Evolutionary conservation across 2,888 invertebrate genomes (phyloP), one percentile per base, ranked within the genome.

Genomic region (Tiliacea citrago): DNA sequence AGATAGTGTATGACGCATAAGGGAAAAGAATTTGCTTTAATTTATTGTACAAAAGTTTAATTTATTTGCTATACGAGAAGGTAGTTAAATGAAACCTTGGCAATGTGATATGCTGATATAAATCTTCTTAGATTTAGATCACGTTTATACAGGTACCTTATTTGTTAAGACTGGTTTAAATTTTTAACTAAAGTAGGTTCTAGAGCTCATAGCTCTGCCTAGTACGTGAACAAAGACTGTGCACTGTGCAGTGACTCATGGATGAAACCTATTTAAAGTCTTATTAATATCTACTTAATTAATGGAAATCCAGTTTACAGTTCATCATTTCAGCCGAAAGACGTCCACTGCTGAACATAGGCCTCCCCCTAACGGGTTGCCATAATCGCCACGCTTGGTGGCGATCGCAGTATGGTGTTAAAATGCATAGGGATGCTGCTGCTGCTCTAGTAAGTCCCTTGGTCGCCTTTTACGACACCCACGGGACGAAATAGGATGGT

Each of bases 1-100:
- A 81, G 24, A 79, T 73, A 66, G n/a, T 68, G 35, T 79, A 55
- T 80, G 63, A 81, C 75, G 9, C 68, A 49, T 75, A 58, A 10
- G 68, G 55, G 63, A 74, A 39, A 55, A 24, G 49, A 80, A 65
- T 58, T 63, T 58, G 60, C 58, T 60, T n/a, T 45, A 73, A 80
- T 68, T 80, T 73, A 53, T 21, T 68, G n/a, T n/a, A 63, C 73
- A 49, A 68, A 80, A 74, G 49, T 67, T 74, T 47, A 80, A 80
- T 79, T 80, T 75, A 61, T 65, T 75, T 51, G 21, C 63, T 45
- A 45, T 39, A 53, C 1, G 4, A 61, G 47, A n/a, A 47, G 5
- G 18, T 51, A 39, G 21, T 18, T 21, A 35, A 51, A n/a, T n/a
- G 39, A 74, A 58, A 35, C 39, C 24, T 16, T 63, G 29, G 24